A percentile compares a stretch with the other conserved stretches of the same genome.
Conservation (phyloP, 1,140 invertebrate species). For the Sesamia nonagrioides region DNA sequence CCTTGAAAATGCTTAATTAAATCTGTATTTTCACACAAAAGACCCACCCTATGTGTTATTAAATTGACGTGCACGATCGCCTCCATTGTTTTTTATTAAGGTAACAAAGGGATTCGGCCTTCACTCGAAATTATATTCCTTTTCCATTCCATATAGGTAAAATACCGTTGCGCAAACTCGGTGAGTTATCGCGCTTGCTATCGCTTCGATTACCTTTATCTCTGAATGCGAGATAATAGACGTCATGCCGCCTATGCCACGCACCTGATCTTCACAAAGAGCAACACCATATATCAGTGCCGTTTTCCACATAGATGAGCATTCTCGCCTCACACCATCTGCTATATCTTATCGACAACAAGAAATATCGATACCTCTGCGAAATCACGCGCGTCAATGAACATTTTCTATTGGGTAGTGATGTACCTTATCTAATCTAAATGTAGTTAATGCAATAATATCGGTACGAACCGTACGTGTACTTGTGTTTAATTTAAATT, state of each 20-base stretch:
- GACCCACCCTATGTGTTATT: constrained; percentile 23
- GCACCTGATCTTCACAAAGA: constrained; percentile 47
- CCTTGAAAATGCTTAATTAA: constrained; percentile 45
- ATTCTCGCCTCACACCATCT: constrained; percentile 58
- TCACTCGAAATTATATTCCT: constrained; percentile 36
- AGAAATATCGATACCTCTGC: constrained; percentile 68
- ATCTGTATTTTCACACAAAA: constrained; percentile 34
- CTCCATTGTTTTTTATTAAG: constrained; percentile 38
- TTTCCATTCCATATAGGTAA: constrained; percentile 13
- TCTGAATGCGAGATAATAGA: constrained; percentile 60
- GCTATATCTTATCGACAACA: constrained; percentile 75
- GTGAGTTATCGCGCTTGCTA: constrained; percentile 45
- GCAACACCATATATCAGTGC: constrained; percentile 54
- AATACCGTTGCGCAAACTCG: constrained; percentile 57
- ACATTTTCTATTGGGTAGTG: constrained; percentile 72
- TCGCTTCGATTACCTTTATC: constrained; percentile 55
- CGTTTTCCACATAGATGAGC: constrained; percentile 62
- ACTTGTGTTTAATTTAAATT: constrained; percentile 39
- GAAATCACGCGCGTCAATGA: constrained; percentile 78
- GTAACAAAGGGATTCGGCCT: constrained; percentile 38
- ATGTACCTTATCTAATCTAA: constrained; percentile 73
- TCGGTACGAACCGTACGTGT: constrained; percentile 64
- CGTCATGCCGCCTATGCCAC: constrained; percentile 58
- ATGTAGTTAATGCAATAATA: constrained; percentile 68
- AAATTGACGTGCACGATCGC: constrained; percentile 40